Percentiles rank a stretch among this genome's conserved stretches.
Conservation (phyloP, 2,113 vertebrate genomes). For the Gallinago media region DNA sequence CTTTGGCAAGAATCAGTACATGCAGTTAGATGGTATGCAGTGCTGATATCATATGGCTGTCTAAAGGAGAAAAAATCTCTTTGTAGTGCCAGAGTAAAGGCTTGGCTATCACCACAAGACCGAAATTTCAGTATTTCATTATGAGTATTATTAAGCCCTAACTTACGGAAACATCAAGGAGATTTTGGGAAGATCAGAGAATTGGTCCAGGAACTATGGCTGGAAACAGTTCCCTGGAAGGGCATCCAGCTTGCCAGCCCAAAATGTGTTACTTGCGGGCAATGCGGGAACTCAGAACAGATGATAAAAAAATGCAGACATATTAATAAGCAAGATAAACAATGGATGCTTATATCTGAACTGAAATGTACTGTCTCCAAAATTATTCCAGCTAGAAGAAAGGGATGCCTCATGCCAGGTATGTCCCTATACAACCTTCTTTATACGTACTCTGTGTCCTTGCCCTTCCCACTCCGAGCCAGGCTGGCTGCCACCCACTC, state of each 20-base stretch:
- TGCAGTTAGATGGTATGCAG: neutral
- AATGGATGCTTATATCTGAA: neutral
- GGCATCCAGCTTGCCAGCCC: neutral
- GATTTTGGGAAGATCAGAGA: conserved; percentile 2
- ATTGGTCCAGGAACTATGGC: neutral
- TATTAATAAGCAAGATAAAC: neutral
- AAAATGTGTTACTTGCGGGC: neutral
- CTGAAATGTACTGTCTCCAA: neutral
- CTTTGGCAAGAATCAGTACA: neutral
- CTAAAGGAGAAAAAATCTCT: conserved; percentile 20
- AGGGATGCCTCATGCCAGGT: neutral
- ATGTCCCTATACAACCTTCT: neutral
- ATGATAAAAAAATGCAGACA: neutral
- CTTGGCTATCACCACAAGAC: neutral
- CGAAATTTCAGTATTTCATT: neutral
- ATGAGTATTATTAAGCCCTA: neutral
- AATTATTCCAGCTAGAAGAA: neutral
- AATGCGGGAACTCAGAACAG: neutral
- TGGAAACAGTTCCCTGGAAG: neutral
- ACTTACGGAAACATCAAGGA: neutral
- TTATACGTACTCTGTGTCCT: neutral
- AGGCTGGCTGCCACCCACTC: neutral
- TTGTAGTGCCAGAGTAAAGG: conserved; percentile 30
- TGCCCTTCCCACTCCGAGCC: neutral
- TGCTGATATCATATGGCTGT: conserved; percentile 40